These are phyloP conservation scores for Achroia grisella DNA, from an alignment of 1,140 invertebrate species.

Conservation along the genomic window DNA sequence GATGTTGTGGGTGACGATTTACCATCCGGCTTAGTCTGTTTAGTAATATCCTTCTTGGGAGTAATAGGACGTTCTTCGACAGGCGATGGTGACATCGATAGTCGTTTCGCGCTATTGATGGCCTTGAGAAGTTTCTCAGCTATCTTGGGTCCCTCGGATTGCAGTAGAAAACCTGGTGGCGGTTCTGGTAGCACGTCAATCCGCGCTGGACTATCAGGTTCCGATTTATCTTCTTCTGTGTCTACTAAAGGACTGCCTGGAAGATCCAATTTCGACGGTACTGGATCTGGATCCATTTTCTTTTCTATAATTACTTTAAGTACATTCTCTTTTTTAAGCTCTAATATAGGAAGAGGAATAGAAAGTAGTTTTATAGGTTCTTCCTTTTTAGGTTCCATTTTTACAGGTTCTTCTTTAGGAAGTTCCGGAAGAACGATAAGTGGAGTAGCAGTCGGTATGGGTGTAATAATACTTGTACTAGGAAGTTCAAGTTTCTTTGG, in stretches of 20 bases:
- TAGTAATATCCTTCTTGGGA: conserved; percentile 40
- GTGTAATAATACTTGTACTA: conserved; percentile 5
- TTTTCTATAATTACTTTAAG: conserved; percentile 38
- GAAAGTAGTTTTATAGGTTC: conserved; percentile 27
- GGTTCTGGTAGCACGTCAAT: conserved; percentile 68
- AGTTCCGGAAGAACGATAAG: conserved; percentile 1
- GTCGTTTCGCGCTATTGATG: conserved; percentile 69
- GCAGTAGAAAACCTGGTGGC: conserved; percentile 61
- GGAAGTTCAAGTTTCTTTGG: conserved; percentile 32
- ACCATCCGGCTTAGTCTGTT: conserved; percentile 30
- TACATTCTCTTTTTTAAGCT: conserved; percentile 49
- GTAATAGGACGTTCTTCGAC: conserved; percentile 41
- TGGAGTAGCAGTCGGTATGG: background rate
- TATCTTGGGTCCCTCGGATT: conserved; percentile 73
- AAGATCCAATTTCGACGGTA: conserved; percentile 40
- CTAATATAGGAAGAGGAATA: conserved; percentile 33
- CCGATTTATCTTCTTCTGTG: conserved; percentile 72
- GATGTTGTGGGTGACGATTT: conserved; percentile 36
- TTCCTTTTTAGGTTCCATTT: conserved; percentile 22
- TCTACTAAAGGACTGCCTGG: conserved; percentile 72
- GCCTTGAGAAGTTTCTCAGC: conserved; percentile 76
- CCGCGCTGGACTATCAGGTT: conserved; percentile 70
- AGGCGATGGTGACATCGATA: conserved; percentile 61
- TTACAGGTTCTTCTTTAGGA: conserved; percentile 1
- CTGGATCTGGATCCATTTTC: conserved; percentile 34